Conservation (phyloP, 2,797 vertebrate genomes). For the Potorous gilbertii region DNA sequence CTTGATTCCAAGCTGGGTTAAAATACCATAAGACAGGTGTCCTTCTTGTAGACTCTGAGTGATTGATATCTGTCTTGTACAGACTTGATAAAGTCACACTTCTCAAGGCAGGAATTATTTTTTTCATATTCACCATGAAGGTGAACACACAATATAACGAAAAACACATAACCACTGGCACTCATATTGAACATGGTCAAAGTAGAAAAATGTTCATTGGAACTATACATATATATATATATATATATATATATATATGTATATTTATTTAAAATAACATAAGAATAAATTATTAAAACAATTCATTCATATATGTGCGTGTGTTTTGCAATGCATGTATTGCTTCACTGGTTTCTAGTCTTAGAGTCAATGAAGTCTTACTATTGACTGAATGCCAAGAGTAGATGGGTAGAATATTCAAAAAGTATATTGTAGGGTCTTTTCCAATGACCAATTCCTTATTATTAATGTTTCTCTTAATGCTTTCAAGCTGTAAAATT, state of each 20-base stretch:
- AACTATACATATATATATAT: not conserved
- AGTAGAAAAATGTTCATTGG: not conserved
- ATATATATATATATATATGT: too few species aligned
- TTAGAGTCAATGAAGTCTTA: slow-evolving; percentile 8
- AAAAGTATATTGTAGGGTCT: not conserved
- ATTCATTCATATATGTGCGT: not conserved
- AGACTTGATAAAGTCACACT: slow-evolving; percentile 55
- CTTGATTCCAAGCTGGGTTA: slow-evolving; percentile 14
- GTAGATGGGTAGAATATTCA: slow-evolving; percentile 3
- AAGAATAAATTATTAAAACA: not conserved
- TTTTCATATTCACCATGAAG: slow-evolving; percentile 50
- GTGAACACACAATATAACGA: slow-evolving; percentile 31
- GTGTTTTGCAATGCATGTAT: not conserved
- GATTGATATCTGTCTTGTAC: slow-evolving; percentile 37
- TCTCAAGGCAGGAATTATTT: slow-evolving; percentile 39
- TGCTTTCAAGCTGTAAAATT: not conserved
- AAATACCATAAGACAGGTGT: slow-evolving; percentile 53
- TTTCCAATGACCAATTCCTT: not conserved
- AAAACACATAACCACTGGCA: slow-evolving; percentile 46
- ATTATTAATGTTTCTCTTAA: not conserved
- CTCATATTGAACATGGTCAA: slow-evolving; percentile 50
- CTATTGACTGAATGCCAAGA: not conserved
- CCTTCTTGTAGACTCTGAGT: not conserved
- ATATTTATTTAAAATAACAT: not conserved
- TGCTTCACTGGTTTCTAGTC: not conserved